Evolutionary conservation across 1,140 invertebrate species (phyloP).

Genomic region (Apis cerana): DNA sequence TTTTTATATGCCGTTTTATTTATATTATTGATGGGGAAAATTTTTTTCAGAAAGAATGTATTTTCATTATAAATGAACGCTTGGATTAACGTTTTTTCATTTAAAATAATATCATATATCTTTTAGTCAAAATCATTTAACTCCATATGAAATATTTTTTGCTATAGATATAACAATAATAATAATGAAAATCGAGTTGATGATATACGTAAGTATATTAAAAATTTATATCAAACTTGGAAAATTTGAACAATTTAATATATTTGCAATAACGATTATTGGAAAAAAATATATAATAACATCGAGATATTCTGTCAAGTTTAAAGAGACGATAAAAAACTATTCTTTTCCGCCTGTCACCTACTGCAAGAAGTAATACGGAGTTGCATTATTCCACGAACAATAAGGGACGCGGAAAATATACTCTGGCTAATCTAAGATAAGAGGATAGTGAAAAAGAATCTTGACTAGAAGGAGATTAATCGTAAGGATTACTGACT

Average conservation of each 20-base stretch:
- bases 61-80: too few species aligned
- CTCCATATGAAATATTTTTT: too few species aligned
- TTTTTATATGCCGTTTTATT: too few species aligned
- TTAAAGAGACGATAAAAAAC: constrained; percentile 3
- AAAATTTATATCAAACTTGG: too few species aligned
- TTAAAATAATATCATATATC: too few species aligned
- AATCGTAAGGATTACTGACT: constrained; percentile 19
- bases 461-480: constrained; percentile 16
- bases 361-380: neutral
- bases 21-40: too few species aligned
- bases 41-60: too few species aligned
- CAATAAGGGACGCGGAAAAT: constrained; percentile 21
- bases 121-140: too few species aligned
- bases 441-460: constrained; percentile 36
- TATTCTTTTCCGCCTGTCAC: neutral
- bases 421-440: constrained; percentile 28
- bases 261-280: neutral
- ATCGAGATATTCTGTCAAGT: neutral
- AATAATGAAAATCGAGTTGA: neutral
- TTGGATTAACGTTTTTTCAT: too few species aligned
- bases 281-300: too few species aligned
- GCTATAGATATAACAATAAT: too few species aligned
- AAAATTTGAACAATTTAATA: neutral
- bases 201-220: neutral
- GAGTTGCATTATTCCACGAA: constrained; percentile 21